Conservation (phyloP, 2,797 vertebrate genomes). For the Cirrhinus mrigala region DNA sequence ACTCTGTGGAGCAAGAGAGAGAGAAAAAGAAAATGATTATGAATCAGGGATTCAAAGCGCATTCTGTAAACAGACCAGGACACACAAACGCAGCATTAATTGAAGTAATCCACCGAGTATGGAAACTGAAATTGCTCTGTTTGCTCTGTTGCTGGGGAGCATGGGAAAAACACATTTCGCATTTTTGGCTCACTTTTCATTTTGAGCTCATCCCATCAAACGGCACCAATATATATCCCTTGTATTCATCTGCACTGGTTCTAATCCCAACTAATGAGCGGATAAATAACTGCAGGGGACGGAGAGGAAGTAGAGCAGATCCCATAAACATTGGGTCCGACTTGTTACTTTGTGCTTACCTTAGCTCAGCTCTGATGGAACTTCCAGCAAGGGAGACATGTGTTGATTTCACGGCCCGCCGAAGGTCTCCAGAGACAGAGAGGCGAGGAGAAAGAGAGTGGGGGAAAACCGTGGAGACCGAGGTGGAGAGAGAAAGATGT, state of each 20-base stretch:
- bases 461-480: constrained; percentile 36
- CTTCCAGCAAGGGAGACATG: constrained; percentile 56
- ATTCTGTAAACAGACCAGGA: constrained; percentile 22
- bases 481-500: constrained; percentile 56
- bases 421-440: constrained; percentile 38
- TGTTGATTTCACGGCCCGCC: constrained; percentile 56
- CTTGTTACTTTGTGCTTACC: constrained; percentile 59
- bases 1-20: constrained; percentile 43
- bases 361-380: constrained; percentile 51
- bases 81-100: constrained; percentile 43
- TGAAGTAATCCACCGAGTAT: constrained; percentile 49
- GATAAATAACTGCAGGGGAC: constrained; percentile 57
- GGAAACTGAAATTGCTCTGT: constrained; percentile 44
- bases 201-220: constrained; percentile 31
- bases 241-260: constrained; percentile 41
- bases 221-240: neutral
- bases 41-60: constrained; percentile 27
- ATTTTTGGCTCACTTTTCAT: constrained; percentile 35
- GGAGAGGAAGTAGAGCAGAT: constrained; percentile 55
- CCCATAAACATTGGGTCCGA: constrained; percentile 50
- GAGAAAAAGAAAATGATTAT: constrained; percentile 36
- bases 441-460: constrained; percentile 14
- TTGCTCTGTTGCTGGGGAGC: constrained; percentile 37
- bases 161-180: constrained; percentile 47
- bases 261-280: constrained; percentile 48